Base-by-base conservation (phyloP, 2,888 invertebrate species). In the Onchidella celtica region DNA sequence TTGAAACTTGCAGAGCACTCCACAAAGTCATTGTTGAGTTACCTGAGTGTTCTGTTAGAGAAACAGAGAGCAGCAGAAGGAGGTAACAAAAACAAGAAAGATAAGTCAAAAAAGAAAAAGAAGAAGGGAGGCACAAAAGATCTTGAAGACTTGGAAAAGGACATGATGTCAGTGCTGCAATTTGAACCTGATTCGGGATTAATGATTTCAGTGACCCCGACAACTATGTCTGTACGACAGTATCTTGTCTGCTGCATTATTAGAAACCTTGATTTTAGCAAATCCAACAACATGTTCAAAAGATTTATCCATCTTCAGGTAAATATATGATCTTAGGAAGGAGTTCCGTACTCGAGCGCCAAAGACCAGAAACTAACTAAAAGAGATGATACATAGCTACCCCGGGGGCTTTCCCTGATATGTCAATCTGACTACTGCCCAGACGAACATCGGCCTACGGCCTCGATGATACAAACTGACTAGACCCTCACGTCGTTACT, bases 191-290 rank as follows among this genome's bases (percentile, higher is more conserved):
- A 85, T 6, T 79, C 59, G 27, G 90, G 90, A n/a, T 68, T 90
- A 4, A 84, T 85, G 17, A 87, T 92, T 21, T 82, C 85, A 34
- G 88, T 88, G 2, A 89, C 86, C 21, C 86, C 89, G 70, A 88
- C 85, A 21, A 95, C 96, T 0, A 94, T 95, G 72, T 91, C 92
- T 57, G 94, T 97, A 32, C 94, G 97, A 80, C 96, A 96, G 0
- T 95, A 95, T 90, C 95, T 97, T 82, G 94, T 96, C 17, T 96
- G 96, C 88, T 97, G 97, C 91, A 94, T 97, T 17, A 94, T 97
- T 0, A 94, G 94, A 79, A 94, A 95, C 86, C 87, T 97, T 17
- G 93, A 94, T 61, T 95, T 97, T 86, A 84, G 86, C 21, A 95
- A 94, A 0, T 95, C 95, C 34, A 94, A 94, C 0, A 94, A 93